A percentile compares a stretch with the other conserved stretches of the same genome.
Evolutionary conservation across 2,797 vertebrate genomes (phyloP).

Genomic region (Eremophila alpestris): DNA sequence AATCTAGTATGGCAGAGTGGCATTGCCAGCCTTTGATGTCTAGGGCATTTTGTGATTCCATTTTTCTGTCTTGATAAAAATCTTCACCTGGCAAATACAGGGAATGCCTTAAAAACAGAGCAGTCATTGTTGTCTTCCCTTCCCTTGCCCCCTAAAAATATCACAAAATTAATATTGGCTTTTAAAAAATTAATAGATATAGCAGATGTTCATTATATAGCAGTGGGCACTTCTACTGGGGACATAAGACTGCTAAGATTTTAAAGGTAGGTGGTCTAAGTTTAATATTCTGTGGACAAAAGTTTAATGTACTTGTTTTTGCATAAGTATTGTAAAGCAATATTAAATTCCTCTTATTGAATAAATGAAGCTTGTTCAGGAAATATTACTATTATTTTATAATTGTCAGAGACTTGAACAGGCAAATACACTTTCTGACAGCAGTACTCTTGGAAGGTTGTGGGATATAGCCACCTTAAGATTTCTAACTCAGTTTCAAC

Average conservation of each 20-base stretch:
- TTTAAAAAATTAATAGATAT: not conserved
- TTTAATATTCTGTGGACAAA: not conserved
- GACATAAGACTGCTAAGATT: not conserved
- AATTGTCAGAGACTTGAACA: not conserved
- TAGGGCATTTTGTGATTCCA: not conserved
- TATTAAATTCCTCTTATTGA: not conserved
- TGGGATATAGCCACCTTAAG: rapidly evolving
- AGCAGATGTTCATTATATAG: not conserved
- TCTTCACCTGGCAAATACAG: not conserved
- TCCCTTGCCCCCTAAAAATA: rapidly evolving
- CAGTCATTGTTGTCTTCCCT: not conserved
- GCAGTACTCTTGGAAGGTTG: not conserved
- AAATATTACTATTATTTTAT: not conserved
- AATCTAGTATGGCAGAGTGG: not conserved
- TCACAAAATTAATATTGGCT: not conserved
- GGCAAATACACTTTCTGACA: not conserved
- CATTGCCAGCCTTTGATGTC: not conserved
- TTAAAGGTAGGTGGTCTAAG: not conserved
- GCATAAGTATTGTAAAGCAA: not conserved
- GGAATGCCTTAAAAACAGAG: not conserved
- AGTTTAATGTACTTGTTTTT: not conserved
- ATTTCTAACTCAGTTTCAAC: not conserved
- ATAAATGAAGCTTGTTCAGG: not conserved
- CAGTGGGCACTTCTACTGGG: not conserved
- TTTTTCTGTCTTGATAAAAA: not conserved